Base-by-base conservation (phyloP, 2,113 vertebrate genomes). In the Myxocyprinus asiaticus region DNA sequence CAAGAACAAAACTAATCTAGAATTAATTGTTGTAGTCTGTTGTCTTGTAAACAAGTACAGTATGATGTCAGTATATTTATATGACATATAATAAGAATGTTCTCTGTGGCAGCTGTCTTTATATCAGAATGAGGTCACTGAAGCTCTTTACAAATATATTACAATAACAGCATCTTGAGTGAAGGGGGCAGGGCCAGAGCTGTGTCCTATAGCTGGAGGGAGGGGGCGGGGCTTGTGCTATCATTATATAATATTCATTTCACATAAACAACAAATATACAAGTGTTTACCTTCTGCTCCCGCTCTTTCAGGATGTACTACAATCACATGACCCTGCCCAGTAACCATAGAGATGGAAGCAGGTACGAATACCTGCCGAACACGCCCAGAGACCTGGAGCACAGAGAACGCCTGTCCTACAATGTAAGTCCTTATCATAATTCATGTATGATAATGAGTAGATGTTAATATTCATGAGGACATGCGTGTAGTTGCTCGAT, bases 291-390 rank as follows among this genome's bases (percentile, higher is more conserved):
- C 59, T 65, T 45, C 4, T 22, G 42, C 12, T 69, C 42, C 45
- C 56, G 51, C 56, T 11, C 43, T 83, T 9, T 45, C 83, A 93
- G 92, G 84, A 83, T 84, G 71, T 92, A 83, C 79, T 92, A 89
- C 82, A 83, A 42, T 83, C 92, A 92, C 70, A 82, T 92, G 83
- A 78, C 88, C 77, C 86, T 93, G 61, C 91, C 91, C 47, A 88
- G 88, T 86, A 89, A 90, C 62, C 90, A 82, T 81, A 86, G 88
- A 84, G 90, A 93, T 1, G 84, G 84, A 68, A 85, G 89, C 61
- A 85, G 88, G n/a, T 91, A 90, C 47, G 85, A 90, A 44, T 93
- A 90, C 81, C 84, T 93, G 82, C 89, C 91, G 4, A 90, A 80
- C 44, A 84, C 88, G 2, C 89, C 90, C 5, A 83, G 81, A 43